Evolutionary conservation across 1,140 invertebrate species (phyloP).

Genomic region (Hyphantria cunea): DNA sequence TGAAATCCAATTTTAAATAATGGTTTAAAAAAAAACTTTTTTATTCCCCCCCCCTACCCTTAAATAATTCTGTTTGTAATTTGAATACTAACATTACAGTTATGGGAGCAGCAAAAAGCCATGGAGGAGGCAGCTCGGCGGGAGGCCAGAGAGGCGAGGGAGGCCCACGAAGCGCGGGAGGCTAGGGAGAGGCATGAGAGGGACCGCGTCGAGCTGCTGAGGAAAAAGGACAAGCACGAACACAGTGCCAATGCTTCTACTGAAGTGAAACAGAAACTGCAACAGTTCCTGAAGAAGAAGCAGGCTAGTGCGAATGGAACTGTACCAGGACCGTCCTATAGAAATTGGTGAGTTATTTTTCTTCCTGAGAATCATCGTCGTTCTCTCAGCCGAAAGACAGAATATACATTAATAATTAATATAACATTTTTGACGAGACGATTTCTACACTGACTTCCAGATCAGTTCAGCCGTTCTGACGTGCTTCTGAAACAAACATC

Average conservation of each 20-base stretch:
- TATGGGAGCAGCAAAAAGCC: slow-evolving; percentile 91
- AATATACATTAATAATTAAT: no score
- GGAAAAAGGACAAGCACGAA: slow-evolving; percentile 96
- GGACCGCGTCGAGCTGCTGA: slow-evolving; percentile 90
- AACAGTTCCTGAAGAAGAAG: slow-evolving; percentile 95
- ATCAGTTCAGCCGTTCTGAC: no score
- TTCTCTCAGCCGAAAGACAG: no score
- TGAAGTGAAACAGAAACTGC: slow-evolving; percentile 96
- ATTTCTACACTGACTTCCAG: no score
- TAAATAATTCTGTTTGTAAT: slow-evolving; percentile 5
- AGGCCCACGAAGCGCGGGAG: slow-evolving; percentile 82
- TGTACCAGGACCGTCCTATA: slow-evolving; percentile 86
- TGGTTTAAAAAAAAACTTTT: no score
- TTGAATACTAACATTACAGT: slow-evolving; percentile 70
- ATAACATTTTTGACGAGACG: no score
- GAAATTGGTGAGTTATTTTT: slow-evolving; percentile 87
- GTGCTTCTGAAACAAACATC: no score
- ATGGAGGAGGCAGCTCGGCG: slow-evolving; percentile 84
- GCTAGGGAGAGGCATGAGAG: slow-evolving; percentile 88
- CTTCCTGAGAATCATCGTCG: no score
- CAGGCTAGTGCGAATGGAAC: slow-evolving; percentile 91
- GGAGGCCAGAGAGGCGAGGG: slow-evolving; percentile 74
- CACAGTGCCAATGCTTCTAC: slow-evolving; percentile 97
- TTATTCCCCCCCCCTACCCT: no score
- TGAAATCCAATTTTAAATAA: no score